Base-by-base conservation (phyloP, 2,113 vertebrate genomes). In the Tiliqua scincoides region DNA sequence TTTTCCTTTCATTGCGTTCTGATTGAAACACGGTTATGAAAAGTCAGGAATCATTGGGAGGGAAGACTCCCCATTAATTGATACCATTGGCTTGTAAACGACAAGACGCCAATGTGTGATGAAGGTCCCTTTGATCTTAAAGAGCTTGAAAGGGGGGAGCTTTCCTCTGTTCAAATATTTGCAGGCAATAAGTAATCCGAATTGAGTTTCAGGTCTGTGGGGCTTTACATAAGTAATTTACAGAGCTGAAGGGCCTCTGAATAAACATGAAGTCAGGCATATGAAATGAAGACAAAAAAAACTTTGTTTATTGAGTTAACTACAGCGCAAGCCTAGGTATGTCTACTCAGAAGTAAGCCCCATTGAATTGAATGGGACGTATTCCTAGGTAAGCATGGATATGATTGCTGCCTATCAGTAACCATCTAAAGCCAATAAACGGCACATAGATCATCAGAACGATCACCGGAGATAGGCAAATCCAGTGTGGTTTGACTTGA, bases 51-150 rank as follows among this genome's bases (percentile, higher is more conserved):
- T 4, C 65, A 48, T 43, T 84, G 87, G 61, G 82, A 80, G 21
- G 71, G 63, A 91, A 90, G 43, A 43, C 79, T 89, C 7, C 20
- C 54, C 76, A 93, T 86, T 95, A 94, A 94, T 94, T 91, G 83
- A 90, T 79, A 81, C 70, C 88, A 87, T 75, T 89, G 84, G 73
- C 89, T 87, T 94, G 88, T 89, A 92, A 91, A 12, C 67, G 67
- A 89, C 92, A 87, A 93, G 84, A 61, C 37, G 40, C 54, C 87
- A 94, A 92, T 92, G 61, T 65, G 35, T 85, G 80, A 86, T 87
- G 86, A 84, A 70, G 78, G 57, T 85, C 54, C 92, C 92, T 96
- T 95, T 94, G 93, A 95, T 95, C 89, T 95, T 94, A 88, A 95
- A 92, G 90, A 91, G 72, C 70, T 89, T 96, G 70, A 90, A 90